Evolutionary conservation across 37 sponge, comb jelly and placozoan genomes (phyloP), one percentile per base, ranked within the genome.

Genomic region (Eunapius fragilis): DNA sequence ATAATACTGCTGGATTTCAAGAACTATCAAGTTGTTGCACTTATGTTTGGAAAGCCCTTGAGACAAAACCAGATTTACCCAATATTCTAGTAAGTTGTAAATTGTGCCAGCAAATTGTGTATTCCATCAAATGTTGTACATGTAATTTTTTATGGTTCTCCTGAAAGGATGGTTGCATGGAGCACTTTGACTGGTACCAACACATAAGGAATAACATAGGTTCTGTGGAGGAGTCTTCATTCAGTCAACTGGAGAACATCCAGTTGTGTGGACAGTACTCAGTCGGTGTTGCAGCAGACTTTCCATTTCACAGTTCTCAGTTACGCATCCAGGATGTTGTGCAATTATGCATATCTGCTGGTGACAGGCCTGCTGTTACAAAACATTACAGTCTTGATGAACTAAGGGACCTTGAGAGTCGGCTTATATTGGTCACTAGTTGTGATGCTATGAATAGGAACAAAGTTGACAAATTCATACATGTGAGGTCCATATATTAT

Each of bases 341-440:
- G 58, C 11, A 25, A 25, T 58, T 94, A 36, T 36, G 17, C 5
- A 69, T 87, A 27, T 69, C 71, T 26, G 50, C 27, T 41, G 41
- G 41, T 41, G 41, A 41, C 6, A 41, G 41, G 70, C 31, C 30
- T 25, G 68, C 82, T 68, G 31, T 79, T 28, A 81, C 85, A 79
- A 67, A n/a, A 10, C 71, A 70, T 2, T 94, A 88, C 69, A 70
- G 68, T 34, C 82, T 94, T 19, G 86, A 94, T 74, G 91, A 94
- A 11, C 86, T 94, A 0, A 74, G 88, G 25, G 94, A 94, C 74
- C 70, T 94, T 14, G 91, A 94, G 83, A 94, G 94, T 31, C 90
- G 91, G 67, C 74, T 94, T 36, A 91, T 91, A n/a, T 83, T 94
- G 45, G 91, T 94, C 33, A 88, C 83, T 80, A 91, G 94, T 27